phyloP scores from a whole-genome alignment of 2,888 invertebrate genomes.

The Drosophila kuntzei region DNA sequence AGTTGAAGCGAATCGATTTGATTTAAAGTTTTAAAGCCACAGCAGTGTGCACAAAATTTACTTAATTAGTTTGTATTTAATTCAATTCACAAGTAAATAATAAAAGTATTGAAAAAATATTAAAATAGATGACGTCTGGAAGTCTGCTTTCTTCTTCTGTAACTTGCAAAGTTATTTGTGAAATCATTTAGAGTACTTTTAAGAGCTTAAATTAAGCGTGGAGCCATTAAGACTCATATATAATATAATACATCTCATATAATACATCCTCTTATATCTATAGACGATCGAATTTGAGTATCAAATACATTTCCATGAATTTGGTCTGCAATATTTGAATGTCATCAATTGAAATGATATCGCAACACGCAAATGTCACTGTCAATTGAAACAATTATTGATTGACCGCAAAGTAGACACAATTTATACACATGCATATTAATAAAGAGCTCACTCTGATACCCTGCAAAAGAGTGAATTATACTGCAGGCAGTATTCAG shows the following conservation, averaged over 20 bases:
- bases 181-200: slow-evolving; percentile 36
- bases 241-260: too few species aligned
- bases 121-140: slow-evolving; percentile 4
- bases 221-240: slow-evolving; percentile 11
- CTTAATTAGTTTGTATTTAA: slow-evolving; percentile 74
- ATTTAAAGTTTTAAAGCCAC: slow-evolving; percentile 16
- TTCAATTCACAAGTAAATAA: slow-evolving; percentile 63
- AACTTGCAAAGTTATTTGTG: slow-evolving; percentile 26
- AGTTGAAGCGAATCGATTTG: slow-evolving; percentile 12
- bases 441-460: slow-evolving; percentile 3
- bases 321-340: slow-evolving; percentile 14
- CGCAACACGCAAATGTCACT: slow-evolving; percentile 29
- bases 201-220: slow-evolving; percentile 36
- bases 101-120: slow-evolving; percentile 24
- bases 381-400: slow-evolving; percentile 54
- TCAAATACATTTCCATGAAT: slow-evolving; percentile 8
- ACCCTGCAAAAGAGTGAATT: not conserved
- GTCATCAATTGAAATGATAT: slow-evolving; percentile 47
- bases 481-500: not conserved
- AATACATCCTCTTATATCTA: not conserved
- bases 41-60: slow-evolving; percentile 44
- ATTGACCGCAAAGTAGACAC: slow-evolving; percentile 17
- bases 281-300: not conserved
- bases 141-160: slow-evolving; percentile 12
- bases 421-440: slow-evolving; percentile 19